Evolutionary conservation across 2,113 vertebrate genomes (phyloP).

Genomic region (Pimephales promelas): DNA sequence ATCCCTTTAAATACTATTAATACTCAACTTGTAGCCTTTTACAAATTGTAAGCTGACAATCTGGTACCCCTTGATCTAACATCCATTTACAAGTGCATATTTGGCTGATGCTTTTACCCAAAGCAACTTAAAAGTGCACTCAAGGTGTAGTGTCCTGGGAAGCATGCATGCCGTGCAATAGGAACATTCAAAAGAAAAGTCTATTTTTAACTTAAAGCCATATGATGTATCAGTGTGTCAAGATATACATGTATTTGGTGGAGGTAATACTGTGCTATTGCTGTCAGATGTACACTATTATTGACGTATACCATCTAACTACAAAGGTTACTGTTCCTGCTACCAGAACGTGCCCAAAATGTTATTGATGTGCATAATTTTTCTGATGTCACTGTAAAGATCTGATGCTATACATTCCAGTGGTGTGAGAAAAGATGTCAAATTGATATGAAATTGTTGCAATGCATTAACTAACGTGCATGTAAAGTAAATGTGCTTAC

Average conservation of each 20-base stretch:
- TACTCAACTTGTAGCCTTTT: neutral
- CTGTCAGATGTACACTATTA: neutral
- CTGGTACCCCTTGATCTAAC: neutral
- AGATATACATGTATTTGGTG: conserved; percentile 12
- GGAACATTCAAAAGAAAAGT: neutral
- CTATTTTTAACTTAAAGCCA: conserved; percentile 39
- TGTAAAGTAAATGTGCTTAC: conserved; percentile 23
- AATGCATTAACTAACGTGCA: conserved; percentile 4
- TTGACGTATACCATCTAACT: neutral
- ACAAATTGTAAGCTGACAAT: neutral
- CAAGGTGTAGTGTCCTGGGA: neutral
- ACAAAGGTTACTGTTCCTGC: neutral
- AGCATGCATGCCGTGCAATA: conserved; percentile 4
- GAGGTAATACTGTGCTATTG: neutral
- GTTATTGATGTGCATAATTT: neutral
- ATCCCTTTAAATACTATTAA: too few relatives aligned
- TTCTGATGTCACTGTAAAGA: neutral
- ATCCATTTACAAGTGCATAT: neutral
- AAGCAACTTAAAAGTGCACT: neutral
- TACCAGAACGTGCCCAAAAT: neutral
- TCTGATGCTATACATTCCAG: neutral
- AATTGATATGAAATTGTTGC: neutral
- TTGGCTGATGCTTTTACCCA: neutral
- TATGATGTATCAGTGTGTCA: conserved; percentile 26
- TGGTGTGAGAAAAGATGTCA: neutral